Evolutionary conservation across 2,888 invertebrate genomes (phyloP).

Genomic region (Nemotelus nigrinus): DNA sequence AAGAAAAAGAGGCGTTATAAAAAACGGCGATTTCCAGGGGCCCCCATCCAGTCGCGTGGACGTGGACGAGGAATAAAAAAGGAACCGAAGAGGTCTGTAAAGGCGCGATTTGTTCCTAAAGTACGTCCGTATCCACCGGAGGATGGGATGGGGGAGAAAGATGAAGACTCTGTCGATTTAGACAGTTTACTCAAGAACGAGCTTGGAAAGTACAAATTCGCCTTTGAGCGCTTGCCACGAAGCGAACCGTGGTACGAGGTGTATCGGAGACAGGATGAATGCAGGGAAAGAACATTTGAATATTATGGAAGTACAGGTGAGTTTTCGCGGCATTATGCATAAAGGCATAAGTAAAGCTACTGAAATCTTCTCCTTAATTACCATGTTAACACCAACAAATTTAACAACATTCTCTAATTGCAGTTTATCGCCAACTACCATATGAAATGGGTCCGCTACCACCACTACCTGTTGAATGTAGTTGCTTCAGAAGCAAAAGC

Average conservation of each 20-base stretch:
- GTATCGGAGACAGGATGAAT: slow-evolving; percentile 79
- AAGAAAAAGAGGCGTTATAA: slow-evolving; percentile 42
- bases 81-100: background rate
- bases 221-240: slow-evolving; percentile 79
- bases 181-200: slow-evolving; percentile 31
- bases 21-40: slow-evolving; percentile 61
- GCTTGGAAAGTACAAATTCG: slow-evolving; percentile 70
- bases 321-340: background rate
- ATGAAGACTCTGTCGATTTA: slow-evolving; percentile 42
- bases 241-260: slow-evolving; percentile 83
- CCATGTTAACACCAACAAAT: no score
- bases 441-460: slow-evolving; percentile 78
- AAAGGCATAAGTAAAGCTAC: no score
- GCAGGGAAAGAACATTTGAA: slow-evolving; percentile 72
- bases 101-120: background rate
- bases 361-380: slow-evolving; percentile 13
- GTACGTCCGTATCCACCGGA: slow-evolving; percentile 56
- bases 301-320: slow-evolving; percentile 61
- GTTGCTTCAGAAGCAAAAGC: slow-evolving; percentile 19
- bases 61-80: slow-evolving; percentile 50
- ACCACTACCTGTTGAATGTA: slow-evolving; percentile 68
- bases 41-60: slow-evolving; percentile 64
- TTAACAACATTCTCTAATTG: slow-evolving; percentile 7
- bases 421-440: slow-evolving; percentile 68
- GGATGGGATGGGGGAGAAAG: slow-evolving; percentile 64